Base-by-base conservation (phyloP, 2,797 vertebrate species). In the Sebastes steindachneri region DNA sequence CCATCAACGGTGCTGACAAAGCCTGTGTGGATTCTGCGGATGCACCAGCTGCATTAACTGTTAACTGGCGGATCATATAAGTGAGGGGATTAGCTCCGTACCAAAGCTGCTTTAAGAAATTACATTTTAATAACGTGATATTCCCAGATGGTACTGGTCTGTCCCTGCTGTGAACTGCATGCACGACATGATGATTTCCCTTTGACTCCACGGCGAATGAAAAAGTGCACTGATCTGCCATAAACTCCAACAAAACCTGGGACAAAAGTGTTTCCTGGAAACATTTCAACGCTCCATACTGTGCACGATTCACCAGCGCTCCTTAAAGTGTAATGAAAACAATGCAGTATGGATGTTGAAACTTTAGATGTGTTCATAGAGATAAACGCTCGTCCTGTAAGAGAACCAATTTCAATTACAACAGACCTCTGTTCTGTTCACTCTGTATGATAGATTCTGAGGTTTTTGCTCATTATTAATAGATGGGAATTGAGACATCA, bases 31-130 rank as follows among this genome's bases (percentile, higher is more conserved):
- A 54, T 54, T 48, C 35, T 54, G 45, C 2, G 37, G 48, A 68
- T 6, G 31, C 57, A 29, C 15, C 64, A 67, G 85, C 68, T 85
- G 82, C 71, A 55, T 75, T 68, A 73, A 68, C 77, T 51, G 73
- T 63, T 85, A 71, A 68, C 59, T 19, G 73, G 65, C 77, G 9
- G 77, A 72, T 77, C 75, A 67, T 64, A 75, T 63, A 54, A 64
- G 60, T 14, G 67, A 29, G 19, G 35, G 77, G 79, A 79, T 89
- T 73, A 83, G 10, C 75, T 68, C 54, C 6, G 9, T 48, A 35
- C 65, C 75, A 74, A 83, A 90, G 80, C 86, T 60, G 75, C 81
- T 86, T 81, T 65, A 72, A 85, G 73, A 83, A 71, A 83, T 78
- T 14, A 82, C 80, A 82, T 72, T 82, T 86, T 82, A 82, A 88